phyloP scores from a whole-genome alignment of 2,797 vertebrate genomes.

The Taeniopygia guttata region DNA sequence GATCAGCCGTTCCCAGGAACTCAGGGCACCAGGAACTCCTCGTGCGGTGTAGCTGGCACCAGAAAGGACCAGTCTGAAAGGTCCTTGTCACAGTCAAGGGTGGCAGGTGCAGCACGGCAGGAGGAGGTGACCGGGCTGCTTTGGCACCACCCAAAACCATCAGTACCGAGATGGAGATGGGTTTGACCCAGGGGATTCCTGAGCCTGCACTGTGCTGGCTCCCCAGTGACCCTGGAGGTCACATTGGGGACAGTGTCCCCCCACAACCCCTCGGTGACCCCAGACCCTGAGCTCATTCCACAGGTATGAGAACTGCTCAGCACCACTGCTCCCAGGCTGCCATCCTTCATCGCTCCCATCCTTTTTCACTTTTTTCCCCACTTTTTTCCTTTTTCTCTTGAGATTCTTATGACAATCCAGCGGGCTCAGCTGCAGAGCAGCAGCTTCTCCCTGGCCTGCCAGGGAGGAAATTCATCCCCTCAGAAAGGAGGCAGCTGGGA shows the following conservation, averaged over 20 bases:
- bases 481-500: background rate
- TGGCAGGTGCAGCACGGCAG: background rate
- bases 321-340: background rate
- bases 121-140: background rate
- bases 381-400: too few species aligned
- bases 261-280: background rate
- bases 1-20: background rate
- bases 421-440: background rate
- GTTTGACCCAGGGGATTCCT: background rate
- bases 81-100: background rate
- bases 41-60: rapidly evolving
- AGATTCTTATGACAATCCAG: background rate
- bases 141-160: background rate
- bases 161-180: background rate
- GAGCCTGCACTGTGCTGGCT: background rate
- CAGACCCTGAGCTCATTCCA: background rate
- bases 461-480: background rate
- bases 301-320: background rate
- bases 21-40: background rate
- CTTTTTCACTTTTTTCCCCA: background rate
- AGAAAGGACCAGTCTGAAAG: background rate
- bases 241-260: background rate
- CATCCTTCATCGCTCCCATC: background rate
- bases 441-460: background rate
- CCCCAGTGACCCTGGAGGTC: background rate